A percentile compares a stretch with the other conserved stretches of the same genome.
These are phyloP conservation scores for Napeogenes inachia DNA, from an alignment of 2,888 invertebrate genomes.

Conservation along the genomic window DNA sequence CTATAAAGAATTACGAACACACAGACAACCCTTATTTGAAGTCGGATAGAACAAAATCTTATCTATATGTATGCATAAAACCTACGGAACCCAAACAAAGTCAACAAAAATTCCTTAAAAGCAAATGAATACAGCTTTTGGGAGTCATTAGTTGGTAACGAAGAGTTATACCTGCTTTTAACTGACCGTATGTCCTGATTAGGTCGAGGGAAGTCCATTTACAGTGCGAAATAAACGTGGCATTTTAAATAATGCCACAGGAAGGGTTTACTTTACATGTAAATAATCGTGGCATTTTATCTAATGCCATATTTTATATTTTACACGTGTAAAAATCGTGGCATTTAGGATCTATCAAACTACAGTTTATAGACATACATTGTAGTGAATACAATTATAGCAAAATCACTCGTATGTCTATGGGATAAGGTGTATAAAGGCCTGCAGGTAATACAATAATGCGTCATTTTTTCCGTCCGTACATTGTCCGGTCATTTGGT, in stretches of 20 bases:
- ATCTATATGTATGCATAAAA: neutral
- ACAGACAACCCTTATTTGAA: too few relatives aligned
- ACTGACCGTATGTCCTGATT: conserved; percentile 40
- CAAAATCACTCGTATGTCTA: neutral
- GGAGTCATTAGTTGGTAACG: conserved; percentile 32
- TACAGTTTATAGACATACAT: too few relatives aligned
- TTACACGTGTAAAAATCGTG: too few relatives aligned
- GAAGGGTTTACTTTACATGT: too few relatives aligned
- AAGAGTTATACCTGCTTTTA: conserved; percentile 32
- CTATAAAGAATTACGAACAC: too few relatives aligned
- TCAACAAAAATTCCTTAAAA: neutral
- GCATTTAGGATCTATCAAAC: too few relatives aligned
- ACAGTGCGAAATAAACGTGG: neutral
- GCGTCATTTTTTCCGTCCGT: neutral
- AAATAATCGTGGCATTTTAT: too few relatives aligned
- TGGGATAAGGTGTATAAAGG: neutral
- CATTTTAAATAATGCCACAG: conserved; percentile 5
- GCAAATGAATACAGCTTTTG: conserved; percentile 19
- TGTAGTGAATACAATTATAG: too few relatives aligned
- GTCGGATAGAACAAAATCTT: too few relatives aligned
- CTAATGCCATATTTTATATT: too few relatives aligned
- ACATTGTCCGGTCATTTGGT: conserved; percentile 3
- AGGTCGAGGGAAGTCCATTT: conserved; percentile 14
- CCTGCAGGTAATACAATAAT: neutral
- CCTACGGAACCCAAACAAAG: neutral